Evolutionary conservation across 2,888 invertebrate species (phyloP), one percentile per base, ranked within the genome.

Genomic region (Lymantria dispar): DNA sequence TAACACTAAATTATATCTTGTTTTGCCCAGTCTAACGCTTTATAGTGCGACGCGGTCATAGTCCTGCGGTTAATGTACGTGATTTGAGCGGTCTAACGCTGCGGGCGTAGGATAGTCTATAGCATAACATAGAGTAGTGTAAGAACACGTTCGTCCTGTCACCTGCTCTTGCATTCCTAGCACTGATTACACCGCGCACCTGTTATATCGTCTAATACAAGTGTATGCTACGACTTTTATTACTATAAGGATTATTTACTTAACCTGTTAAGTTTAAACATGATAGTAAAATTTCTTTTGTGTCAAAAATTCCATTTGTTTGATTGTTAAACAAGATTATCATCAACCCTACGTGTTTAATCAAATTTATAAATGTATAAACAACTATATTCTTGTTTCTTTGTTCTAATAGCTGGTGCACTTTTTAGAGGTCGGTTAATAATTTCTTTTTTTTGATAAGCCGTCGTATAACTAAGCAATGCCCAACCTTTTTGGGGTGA

Each of bases 41-140:
- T 43, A 10, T 68, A 67, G 53, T 54, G 76, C 83, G 86, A 69
- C 69, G 59, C 80, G 87, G 87, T 87, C 85, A 83, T 83, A 90
- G 89, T 87, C 89, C 88, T 89, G 84, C 69, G 82, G 86, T 84
- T 85, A 87, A 83, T 85, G 83, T 85, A 83, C 81, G 87, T 87
- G 87, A 88, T 88, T 90, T 86, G 86, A 88, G 81, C 76, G 74
- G 69, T 80, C 79, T 80, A 81, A 78, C 80, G 83, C 80, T 74
- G 80, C 74, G 67, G 68, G 74, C 74, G 60, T 58, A 67, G 68
- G 41, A 45, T 44, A 52, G 45, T 39, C 52, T 48, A 48, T 48
- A 48, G 48, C 38, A 29, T 48, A 61, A 62, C 66, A 63, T 64
- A 66, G 54, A 67, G 58, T 66, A 65, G 60, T 68, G 65, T 60